phyloP scores from a whole-genome alignment of 1,140 invertebrate genomes.

The Drosophila insularis region DNA sequence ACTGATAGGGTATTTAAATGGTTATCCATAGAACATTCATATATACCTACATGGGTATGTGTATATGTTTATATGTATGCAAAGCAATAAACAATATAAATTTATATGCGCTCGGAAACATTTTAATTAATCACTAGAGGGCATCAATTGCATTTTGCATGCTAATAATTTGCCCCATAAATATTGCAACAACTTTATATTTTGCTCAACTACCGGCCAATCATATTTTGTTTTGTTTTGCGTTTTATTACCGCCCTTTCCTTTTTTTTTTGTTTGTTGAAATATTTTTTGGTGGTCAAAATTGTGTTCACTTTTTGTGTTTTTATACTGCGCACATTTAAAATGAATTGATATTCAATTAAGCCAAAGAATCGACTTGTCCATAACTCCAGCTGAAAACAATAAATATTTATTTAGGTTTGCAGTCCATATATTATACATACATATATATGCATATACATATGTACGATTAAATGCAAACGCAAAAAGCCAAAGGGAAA shows the following conservation, averaged over 20 bases:
- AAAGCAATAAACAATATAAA: constrained; percentile 73
- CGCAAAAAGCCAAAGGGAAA: neutral
- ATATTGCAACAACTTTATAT: constrained; percentile 59
- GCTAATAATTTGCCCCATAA: constrained; percentile 76
- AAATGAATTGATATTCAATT: constrained; percentile 81
- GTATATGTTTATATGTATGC: constrained; percentile 13
- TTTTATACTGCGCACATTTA: constrained; percentile 39
- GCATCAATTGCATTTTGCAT: constrained; percentile 79
- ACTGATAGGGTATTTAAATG: too few species aligned
- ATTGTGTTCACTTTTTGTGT: neutral
- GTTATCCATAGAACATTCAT: neutral
- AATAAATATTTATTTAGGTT: constrained; percentile 80
- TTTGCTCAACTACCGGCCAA: constrained; percentile 3
- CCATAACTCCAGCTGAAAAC: constrained; percentile 41
- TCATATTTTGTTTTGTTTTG: constrained; percentile 7
- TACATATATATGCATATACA: too few species aligned
- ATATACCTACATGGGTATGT: neutral
- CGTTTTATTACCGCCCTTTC: neutral
- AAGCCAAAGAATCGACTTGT: constrained; percentile 50
- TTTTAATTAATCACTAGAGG: constrained; percentile 79
- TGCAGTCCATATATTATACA: constrained; percentile 75
- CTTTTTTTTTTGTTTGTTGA: neutral
- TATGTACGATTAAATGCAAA: constrained; percentile 20
- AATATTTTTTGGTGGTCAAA: neutral
- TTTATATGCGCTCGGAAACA: constrained; percentile 75